Evolutionary conservation across 2,888 invertebrate species (phyloP).

Genomic region (Oxytorus armatus): DNA sequence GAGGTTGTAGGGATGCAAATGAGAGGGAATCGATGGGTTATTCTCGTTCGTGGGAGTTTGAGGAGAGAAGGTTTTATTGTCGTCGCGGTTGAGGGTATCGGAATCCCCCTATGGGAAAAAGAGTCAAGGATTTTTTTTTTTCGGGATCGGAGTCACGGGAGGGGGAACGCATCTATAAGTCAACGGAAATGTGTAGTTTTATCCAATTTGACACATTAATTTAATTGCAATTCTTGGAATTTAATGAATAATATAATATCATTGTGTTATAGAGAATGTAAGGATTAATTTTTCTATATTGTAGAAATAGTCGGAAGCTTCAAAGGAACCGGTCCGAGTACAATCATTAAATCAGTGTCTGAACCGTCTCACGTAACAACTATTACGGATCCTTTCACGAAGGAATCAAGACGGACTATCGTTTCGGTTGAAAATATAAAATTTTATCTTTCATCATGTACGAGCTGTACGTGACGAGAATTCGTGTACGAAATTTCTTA

Average conservation of each 20-base stretch:
- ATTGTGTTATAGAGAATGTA: not conserved
- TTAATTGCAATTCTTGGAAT: no score
- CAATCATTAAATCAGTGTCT: not conserved
- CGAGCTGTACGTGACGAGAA: constrained; percentile 21
- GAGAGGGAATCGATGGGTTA: constrained; percentile 75
- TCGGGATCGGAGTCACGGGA: constrained; percentile 82
- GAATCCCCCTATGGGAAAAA: constrained; percentile 82
- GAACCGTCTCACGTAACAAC: not conserved
- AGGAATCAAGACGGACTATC: constrained; percentile 1
- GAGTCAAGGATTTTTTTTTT: constrained; percentile 79
- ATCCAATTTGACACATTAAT: not conserved
- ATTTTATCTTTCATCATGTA: constrained; percentile 19
- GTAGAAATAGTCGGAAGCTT: not conserved
- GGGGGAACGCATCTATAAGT: constrained; percentile 76
- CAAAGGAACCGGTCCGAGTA: not conserved
- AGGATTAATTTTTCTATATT: not conserved
- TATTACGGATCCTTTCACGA: no score
- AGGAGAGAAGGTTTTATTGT: constrained; percentile 66
- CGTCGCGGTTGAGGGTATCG: constrained; percentile 55
- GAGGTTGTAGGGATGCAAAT: constrained; percentile 75
- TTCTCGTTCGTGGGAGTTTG: constrained; percentile 68
- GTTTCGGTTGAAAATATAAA: constrained; percentile 2
- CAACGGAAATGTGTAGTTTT: constrained; percentile 41
- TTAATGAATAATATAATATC: not conserved
- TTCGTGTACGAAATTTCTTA: constrained; percentile 6